phyloP scores from a whole-genome alignment of 2,888 invertebrate species.

The Caenorhabditis zanzibari region DNA sequence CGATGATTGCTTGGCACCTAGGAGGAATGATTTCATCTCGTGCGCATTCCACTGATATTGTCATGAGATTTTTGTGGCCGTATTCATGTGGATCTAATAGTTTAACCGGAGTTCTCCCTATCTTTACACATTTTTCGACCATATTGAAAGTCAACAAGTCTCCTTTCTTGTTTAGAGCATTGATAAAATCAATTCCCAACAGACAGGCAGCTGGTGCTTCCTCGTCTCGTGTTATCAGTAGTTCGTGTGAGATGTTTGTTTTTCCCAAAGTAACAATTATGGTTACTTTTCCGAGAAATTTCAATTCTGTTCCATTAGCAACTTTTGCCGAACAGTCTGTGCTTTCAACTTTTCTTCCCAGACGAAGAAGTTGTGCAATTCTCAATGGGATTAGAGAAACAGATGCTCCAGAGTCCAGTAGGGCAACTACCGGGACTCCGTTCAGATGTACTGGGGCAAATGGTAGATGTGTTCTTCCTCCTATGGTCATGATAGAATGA shows the following conservation, averaged over 20 bases:
- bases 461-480: conserved; percentile 22
- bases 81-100: neutral
- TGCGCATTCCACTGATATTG: neutral
- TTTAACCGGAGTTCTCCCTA: neutral
- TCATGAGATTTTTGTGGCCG: neutral
- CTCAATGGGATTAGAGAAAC: conserved; percentile 8
- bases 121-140: neutral
- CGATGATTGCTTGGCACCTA: conserved; percentile 6
- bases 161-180: conserved; percentile 14
- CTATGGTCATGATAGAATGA: conserved; percentile 5
- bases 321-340: neutral
- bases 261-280: conserved; percentile 7
- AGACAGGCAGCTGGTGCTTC: conserved; percentile 33
- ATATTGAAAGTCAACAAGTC: conserved; percentile 8
- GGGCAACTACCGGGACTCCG: conserved; percentile 10
- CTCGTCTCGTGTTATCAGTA: conserved; percentile 16
- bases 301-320: conserved; percentile 12
- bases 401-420: conserved; percentile 38
- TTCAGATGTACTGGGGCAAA: conserved; percentile 21
- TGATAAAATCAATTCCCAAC: conserved; percentile 38
- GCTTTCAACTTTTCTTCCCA: neutral
- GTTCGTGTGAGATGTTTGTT: neutral
- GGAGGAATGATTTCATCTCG: neutral
- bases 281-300: conserved; percentile 6
- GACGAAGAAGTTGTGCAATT: neutral